phyloP scores from a whole-genome alignment of 2,113 vertebrate species.

The Sprattus sprattus region DNA sequence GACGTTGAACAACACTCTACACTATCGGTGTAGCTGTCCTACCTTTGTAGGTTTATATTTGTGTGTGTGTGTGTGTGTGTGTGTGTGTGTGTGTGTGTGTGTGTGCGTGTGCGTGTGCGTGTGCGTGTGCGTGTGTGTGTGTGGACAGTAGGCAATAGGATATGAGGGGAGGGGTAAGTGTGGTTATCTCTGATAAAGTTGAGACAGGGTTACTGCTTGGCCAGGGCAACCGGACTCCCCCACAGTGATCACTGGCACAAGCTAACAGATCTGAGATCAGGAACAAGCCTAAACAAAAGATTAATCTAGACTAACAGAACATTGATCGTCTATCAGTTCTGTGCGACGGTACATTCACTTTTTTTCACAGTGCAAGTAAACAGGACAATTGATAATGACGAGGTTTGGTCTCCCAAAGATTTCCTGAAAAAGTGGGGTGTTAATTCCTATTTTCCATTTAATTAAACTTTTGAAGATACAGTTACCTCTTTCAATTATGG shows the following conservation, averaged over 20 bases:
- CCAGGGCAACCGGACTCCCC: neutral
- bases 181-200: slow-evolving; percentile 17
- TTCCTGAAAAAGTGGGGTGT: no score
- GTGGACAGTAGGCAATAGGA: neutral
- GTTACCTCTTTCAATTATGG: no score
- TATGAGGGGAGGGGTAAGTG: neutral
- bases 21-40: neutral
- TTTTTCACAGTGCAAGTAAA: neutral
- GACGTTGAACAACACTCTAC: neutral
- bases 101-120: neutral
- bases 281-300: neutral
- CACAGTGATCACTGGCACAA: neutral
- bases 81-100: slow-evolving; percentile 22
- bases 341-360: neutral
- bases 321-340: neutral
- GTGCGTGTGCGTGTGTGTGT: neutral
- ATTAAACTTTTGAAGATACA: no score
- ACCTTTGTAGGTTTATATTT: slow-evolving; percentile 17
- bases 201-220: neutral
- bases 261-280: neutral
- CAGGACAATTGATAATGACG: neutral
- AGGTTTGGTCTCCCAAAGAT: neutral
- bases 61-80: slow-evolving; percentile 24
- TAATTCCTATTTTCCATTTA: no score
- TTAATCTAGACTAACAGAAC: neutral